Evolutionary conservation across 2,888 invertebrate genomes (phyloP).

Genomic region (Strigamia maritima): DNA sequence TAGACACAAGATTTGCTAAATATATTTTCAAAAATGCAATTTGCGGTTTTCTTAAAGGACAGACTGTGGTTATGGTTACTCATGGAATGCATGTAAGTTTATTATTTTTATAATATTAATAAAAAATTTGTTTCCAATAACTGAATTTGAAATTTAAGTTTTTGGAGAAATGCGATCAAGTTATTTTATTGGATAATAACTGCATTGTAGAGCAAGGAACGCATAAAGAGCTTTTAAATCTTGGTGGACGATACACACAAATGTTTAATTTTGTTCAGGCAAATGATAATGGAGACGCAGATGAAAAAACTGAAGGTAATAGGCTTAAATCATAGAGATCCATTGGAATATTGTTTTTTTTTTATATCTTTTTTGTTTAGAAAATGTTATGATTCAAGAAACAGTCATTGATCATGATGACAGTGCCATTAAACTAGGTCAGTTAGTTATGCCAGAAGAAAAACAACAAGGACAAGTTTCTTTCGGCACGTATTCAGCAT

Average conservation of each 20-base stretch:
- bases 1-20: constrained; percentile 57
- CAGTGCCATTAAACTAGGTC: not conserved
- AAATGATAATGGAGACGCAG: constrained; percentile 41
- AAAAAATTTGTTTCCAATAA: not conserved
- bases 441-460: constrained; percentile 40
- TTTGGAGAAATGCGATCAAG: constrained; percentile 58
- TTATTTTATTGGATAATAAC: constrained; percentile 53
- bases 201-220: constrained; percentile 54
- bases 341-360: not conserved
- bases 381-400: not conserved
- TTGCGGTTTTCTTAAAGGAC: constrained; percentile 47
- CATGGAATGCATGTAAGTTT: constrained; percentile 47
- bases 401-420: not conserved
- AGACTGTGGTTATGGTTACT: constrained; percentile 51
- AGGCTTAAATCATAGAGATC: no score
- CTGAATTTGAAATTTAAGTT: constrained; percentile 53
- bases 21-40: constrained; percentile 57
- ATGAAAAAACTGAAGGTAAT: constrained; percentile 24
- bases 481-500: constrained; percentile 48
- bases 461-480: constrained; percentile 41
- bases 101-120: not conserved
- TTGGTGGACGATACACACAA: constrained; percentile 51
- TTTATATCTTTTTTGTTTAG: not conserved
- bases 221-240: constrained; percentile 52
- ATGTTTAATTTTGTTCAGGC: constrained; percentile 45